A percentile compares a stretch with the other conserved stretches of the same genome.
phyloP scores from a whole-genome alignment of 2,113 vertebrate genomes.

The Chelonoidis abingdonii region DNA sequence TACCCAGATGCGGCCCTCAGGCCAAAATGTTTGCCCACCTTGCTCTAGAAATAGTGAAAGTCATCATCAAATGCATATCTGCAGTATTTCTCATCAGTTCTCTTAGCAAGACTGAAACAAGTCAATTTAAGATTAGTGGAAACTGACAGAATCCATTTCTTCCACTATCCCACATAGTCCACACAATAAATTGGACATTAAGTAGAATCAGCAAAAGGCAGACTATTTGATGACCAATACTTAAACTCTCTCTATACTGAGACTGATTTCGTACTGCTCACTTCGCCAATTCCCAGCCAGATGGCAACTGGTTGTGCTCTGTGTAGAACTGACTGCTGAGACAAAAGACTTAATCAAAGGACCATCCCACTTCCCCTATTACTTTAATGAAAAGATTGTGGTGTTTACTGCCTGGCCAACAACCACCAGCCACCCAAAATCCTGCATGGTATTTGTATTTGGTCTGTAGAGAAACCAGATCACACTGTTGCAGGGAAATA shows the following conservation, averaged over 20 bases:
- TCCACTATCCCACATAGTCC: neutral
- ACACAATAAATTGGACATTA: neutral
- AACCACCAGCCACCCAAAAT: neutral
- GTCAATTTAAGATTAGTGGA: neutral
- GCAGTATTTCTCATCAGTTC: neutral
- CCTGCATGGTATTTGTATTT: neutral
- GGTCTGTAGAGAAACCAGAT: neutral
- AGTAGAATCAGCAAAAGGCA: neutral
- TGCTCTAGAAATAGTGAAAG: neutral
- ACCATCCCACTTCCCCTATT: too few species aligned
- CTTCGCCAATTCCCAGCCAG: neutral
- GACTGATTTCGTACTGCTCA: neutral
- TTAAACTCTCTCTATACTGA: neutral
- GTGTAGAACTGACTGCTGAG: neutral
- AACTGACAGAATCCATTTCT: conserved; percentile 1
- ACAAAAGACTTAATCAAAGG: neutral
- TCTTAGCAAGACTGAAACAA: neutral
- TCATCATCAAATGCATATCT: neutral
- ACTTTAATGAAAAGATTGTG: neutral
- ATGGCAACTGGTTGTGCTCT: neutral
- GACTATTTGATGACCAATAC: neutral
- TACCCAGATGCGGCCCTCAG: too few species aligned
- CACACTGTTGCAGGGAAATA: neutral
- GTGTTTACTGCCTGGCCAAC: neutral
- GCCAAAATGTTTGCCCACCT: too few species aligned